Base-by-base conservation (phyloP, 2,113 vertebrate species). In the Gavia stellata region DNA sequence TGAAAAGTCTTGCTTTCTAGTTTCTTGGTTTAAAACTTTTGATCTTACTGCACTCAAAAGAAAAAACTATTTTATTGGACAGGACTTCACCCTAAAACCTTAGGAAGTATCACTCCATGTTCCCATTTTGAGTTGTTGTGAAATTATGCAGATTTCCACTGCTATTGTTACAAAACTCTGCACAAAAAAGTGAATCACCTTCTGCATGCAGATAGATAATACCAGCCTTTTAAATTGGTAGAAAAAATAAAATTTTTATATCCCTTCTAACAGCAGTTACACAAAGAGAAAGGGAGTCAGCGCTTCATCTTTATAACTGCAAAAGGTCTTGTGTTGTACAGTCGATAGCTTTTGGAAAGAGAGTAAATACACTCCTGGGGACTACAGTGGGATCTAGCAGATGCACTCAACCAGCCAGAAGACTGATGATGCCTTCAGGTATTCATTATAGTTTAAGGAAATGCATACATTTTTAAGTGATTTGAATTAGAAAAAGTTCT, bases 341-440 rank as follows among this genome's bases (percentile, higher is more conserved):
- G 61, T 97, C 98, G 2, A 50, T 99, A 77, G 98, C 97, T 50
- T 99, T 99, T 71, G 92, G 98, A 88, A 97, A 84, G 94, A 96
- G 87, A 95, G 63, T 81, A n/a, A 95, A 97, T 38, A 14, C 81
- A 12, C 83, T 87, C 4, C 86, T 96, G 71, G 33, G 82, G 40
- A 52, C 81, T 53, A 20, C 65, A 1, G 47, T 13, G 45, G 24
- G 23, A 49, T 74, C 61, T 24, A 74, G 82, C 62, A 93, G 63
- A 67, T 65, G 36, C 67, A 44, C 62, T 50, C 82, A 68, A 25
- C 72, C 88, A 74, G 70, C 81, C 91, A 86, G 85, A 90, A 45
- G 47, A 49, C 66, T n/a, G 4, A 77, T 5, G 36, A 63, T 94
- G 31, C 96, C 97, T 71, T 55, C 96, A 98, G 98, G 98, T 98